Evolutionary conservation across 2,797 vertebrate genomes (phyloP), one percentile per base, ranked within the genome.

Genomic region (Acanthurus leucopareius): DNA sequence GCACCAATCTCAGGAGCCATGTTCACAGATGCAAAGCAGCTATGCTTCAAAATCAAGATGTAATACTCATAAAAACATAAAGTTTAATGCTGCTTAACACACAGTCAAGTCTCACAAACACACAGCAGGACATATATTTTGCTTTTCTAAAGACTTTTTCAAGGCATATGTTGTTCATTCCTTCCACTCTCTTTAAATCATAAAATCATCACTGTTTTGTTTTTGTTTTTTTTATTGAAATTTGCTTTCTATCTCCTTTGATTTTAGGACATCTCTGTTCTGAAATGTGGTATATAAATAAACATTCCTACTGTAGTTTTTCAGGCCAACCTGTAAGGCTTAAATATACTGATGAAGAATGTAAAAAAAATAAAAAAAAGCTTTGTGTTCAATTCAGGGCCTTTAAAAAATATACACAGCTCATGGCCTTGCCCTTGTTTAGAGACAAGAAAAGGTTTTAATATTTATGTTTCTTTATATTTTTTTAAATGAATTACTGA

Each of bases 401-500:
- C 28, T 83, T 13, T 70, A 32, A 63, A 75, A 81, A 67, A 40
- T 9, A 8, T 48, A 7, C 38, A 53, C 51, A 38, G 3, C 54
- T 7, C 65, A 56, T 10, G 77, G 69, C 66, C 32, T 70, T 66
- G 77, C 57, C 48, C 64, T 56, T 48, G 35, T 72, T 84, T 44
- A 83, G 73, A 69, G 58, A 75, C 4, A 44, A 8, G 67, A 84
- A 79, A 53, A 45, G 47, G 15, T 73, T 75, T 38, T 57, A 63
- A 64, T 54, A 60, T 72, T 53, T 75, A 9, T 38, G 40, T 75
- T 79, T 78, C 65, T 83, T 88, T 75, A 73, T 32, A 57, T 61
- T 68, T 75, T 80, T 42, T 58, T 75, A 82, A 86, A 73, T 78
- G 52, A 86, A 85, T 81, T 56, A 84, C 61, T 67, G 28, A 32